These are phyloP conservation scores for Sesia bembeciformis DNA, from an alignment of 2,888 invertebrate species.

Conservation along the genomic window DNA sequence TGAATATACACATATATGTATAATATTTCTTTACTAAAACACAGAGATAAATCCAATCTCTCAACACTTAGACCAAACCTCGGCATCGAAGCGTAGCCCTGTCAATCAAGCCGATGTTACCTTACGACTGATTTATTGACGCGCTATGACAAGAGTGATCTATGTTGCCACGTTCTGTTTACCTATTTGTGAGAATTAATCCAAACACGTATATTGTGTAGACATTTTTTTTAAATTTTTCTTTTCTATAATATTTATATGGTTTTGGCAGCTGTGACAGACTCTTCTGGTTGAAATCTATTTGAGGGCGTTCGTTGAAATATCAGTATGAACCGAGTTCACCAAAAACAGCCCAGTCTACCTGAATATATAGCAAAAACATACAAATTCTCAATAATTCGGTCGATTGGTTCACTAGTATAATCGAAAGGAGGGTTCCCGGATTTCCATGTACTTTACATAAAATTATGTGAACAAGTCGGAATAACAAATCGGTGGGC, in stretches of 20 bases:
- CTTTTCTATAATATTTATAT: too few species aligned
- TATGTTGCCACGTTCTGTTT: not conserved
- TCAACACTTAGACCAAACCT: not conserved
- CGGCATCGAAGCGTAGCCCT: constrained; percentile 10
- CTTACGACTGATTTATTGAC: constrained; percentile 21
- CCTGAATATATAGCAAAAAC: too few species aligned
- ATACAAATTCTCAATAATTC: too few species aligned
- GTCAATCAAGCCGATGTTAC: constrained; percentile 25
- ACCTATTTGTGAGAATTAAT: not conserved
- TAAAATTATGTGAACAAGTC: constrained; percentile 23
- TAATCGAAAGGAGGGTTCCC: constrained; percentile 12
- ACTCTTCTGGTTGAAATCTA: too few species aligned
- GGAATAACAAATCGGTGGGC: constrained; percentile 9
- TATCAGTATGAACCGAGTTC: too few species aligned
- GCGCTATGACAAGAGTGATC: not conserved
- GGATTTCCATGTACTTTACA: constrained; percentile 43
- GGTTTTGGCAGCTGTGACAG: too few species aligned
- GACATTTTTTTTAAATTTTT: too few species aligned
- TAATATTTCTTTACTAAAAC: too few species aligned
- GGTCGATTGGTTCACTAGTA: not conserved
- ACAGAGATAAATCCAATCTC: not conserved
- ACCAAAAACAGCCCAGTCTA: too few species aligned
- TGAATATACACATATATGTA: too few species aligned
- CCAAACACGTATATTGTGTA: not conserved
- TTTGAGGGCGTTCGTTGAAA: too few species aligned